These are phyloP conservation scores for Pocillopora damicornis DNA, from an alignment of 64 coral and sea anemone species.

Conservation along the genomic window DNA sequence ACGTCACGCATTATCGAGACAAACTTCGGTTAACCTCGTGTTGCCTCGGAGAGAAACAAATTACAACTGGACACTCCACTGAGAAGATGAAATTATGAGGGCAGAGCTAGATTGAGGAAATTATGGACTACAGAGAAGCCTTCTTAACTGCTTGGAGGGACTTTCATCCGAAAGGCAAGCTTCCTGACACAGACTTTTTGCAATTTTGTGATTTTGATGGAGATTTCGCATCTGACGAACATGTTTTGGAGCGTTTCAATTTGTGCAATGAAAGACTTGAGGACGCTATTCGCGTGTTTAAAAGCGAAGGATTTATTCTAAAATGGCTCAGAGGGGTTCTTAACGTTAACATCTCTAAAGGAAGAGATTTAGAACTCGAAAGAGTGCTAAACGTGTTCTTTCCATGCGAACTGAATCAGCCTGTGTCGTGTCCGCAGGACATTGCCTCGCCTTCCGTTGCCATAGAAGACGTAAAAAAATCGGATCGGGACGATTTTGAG, in stretches of 20 bases:
- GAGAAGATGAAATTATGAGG: not conserved
- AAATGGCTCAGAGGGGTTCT: constrained; percentile 54
- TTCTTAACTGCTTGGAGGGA: constrained; percentile 29
- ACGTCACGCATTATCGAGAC: constrained; percentile 31
- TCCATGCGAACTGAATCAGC: not conserved
- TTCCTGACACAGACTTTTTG: constrained; percentile 23
- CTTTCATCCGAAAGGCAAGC: not conserved
- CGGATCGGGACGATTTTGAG: not conserved
- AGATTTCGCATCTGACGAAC: constrained; percentile 11
- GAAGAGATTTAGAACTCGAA: constrained; percentile 25
- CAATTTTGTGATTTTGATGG: constrained; percentile 35
- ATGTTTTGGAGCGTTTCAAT: constrained; percentile 23
- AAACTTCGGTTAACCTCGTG: not conserved
- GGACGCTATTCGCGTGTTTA: constrained; percentile 23
- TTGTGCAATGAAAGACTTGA: constrained; percentile 44
- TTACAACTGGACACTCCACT: not conserved
- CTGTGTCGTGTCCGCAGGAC: not conserved
- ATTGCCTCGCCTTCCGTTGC: not conserved
- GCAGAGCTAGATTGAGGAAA: not conserved
- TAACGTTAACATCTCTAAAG: constrained; percentile 2
- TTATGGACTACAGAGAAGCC: constrained; percentile 16
- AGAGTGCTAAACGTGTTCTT: constrained; percentile 36
- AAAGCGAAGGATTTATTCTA: constrained; percentile 55
- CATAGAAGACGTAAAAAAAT: not conserved
- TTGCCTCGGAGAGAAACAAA: not conserved